These are phyloP conservation scores for Malthinus seriepunctatus DNA, from an alignment of 2,888 invertebrate species.

Conservation along the genomic window DNA sequence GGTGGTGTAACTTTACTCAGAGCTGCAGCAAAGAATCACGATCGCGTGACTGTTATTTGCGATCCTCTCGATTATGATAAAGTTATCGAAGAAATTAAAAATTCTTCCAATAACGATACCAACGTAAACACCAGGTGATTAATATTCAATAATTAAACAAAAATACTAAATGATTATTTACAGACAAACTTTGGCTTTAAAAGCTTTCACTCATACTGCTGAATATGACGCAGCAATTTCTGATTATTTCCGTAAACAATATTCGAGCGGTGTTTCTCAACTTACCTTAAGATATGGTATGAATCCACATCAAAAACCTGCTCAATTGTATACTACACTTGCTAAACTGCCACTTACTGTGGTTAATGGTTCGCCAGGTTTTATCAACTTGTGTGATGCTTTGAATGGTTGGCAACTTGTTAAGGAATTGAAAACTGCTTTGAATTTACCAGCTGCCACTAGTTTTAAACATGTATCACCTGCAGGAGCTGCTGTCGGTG, in stretches of 20 bases:
- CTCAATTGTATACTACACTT: conserved; percentile 83
- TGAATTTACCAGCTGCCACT: conserved; percentile 87
- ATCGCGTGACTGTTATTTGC: conserved; percentile 90
- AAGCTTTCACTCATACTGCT: conserved; percentile 96
- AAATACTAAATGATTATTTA: conserved; percentile 27
- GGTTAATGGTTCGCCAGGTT: conserved; percentile 94
- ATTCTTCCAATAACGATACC: conserved; percentile 68
- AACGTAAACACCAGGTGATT: conserved; percentile 68
- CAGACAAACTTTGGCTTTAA: conserved; percentile 79
- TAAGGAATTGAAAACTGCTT: conserved; percentile 77
- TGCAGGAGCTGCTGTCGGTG: conserved; percentile 93
- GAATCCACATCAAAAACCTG: conserved; percentile 98
- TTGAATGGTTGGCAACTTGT: conserved; percentile 98
- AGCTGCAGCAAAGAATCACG: conserved; percentile 97
- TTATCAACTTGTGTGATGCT: conserved; percentile 96
- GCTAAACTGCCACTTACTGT: conserved; percentile 83
- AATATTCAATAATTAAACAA: background rate
- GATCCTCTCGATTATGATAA: conserved; percentile 86
- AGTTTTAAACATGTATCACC: conserved; percentile 99
- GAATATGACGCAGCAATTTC: conserved; percentile 94
- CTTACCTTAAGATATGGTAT: conserved; percentile 90
- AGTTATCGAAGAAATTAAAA: conserved; percentile 73
- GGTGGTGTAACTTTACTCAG: conserved; percentile 93
- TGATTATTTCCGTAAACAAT: conserved; percentile 93
- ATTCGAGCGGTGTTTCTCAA: conserved; percentile 76